Percentiles rank a stretch among this genome's conserved stretches.
Conservation (phyloP, 2,797 vertebrate species). For the Catharus ustulatus region DNA sequence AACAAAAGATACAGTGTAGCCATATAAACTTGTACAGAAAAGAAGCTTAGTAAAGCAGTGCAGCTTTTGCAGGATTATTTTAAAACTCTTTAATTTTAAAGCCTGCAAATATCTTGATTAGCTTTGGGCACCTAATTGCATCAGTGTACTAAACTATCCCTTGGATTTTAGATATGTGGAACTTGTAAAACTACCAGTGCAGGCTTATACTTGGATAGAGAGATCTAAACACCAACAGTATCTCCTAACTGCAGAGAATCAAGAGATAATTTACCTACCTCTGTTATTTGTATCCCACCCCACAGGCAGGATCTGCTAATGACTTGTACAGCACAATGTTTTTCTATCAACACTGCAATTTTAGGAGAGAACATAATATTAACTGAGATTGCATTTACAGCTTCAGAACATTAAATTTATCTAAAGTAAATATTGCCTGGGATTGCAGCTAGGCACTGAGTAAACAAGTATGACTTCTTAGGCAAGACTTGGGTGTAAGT, state of each 20-base stretch:
- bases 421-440: not conserved
- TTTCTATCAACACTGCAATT: not conserved
- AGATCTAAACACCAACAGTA: not conserved
- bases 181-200: not conserved
- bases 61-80: not conserved
- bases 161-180: not conserved
- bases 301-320: conserved; percentile 3
- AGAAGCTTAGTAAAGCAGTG: not conserved
- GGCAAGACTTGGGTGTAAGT: not conserved
- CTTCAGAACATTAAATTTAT: conserved; percentile 18
- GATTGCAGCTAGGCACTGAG: not conserved
- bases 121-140: conserved; percentile 1
- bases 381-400: conserved; percentile 23
- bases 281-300: not conserved
- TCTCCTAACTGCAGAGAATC: not conserved
- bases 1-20: not conserved
- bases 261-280: not conserved
- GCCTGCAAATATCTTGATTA: conserved; percentile 14
- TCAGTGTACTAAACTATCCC: not conserved
- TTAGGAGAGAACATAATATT: not conserved
- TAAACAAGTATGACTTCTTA: conserved; percentile 2
- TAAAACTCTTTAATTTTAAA: not conserved
- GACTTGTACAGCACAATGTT: not conserved
- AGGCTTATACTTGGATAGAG: not conserved
- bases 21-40: not conserved